Evolutionary conservation across 1,140 invertebrate genomes (phyloP), one percentile per base, ranked within the genome.

Genomic region (Zaprionus lachaisei): DNA sequence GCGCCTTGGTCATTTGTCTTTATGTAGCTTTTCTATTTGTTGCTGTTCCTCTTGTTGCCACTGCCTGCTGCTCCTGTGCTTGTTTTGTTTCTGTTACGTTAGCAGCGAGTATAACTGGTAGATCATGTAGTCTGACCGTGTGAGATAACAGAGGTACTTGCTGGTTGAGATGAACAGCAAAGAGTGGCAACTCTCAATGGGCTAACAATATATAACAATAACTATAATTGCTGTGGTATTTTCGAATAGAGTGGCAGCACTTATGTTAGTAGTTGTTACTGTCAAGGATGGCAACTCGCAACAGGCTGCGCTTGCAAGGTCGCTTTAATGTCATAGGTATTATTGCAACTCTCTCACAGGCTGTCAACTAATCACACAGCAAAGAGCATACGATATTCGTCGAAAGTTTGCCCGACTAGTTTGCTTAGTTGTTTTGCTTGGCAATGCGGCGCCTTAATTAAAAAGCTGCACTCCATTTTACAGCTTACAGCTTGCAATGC

Each of bases 1-100:
- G 84, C 84, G 84, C 78, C 81, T 89, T 89, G 81, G 81, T 78
- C 84, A 87, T 87, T 87, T 87, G 78, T 89, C 81, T 89, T 83
- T 75, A 37, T 65, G 69, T 57, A 37, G 57, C 65, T 41, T 17
- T 61, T 61, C 34, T 14, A 57, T 34, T 55, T 64, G 66, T n/a
- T 51, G 51, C 20, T 37, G 22, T 55, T 65, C 15, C 41, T 22
- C 20, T 38, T 41, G n/a, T 44, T 34, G 17, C 34, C 24, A 7
- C 2, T 47, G 61, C 47, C 37, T 56, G 12, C 54, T 41, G 9
- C n/a, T 63, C 28, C 47, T 63, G 26, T 28, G 38, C 17, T 63
- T 34, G 37, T 37, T 34, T 63, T 62, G 2, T 26, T 24, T 37
- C 55, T 56, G 31, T 34, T 34, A 34, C 31, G 9, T 34, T 34